Percentiles rank a stretch among this genome's conserved stretches.
Conservation (phyloP, 2,888 invertebrate genomes). For the Syrista parreyssii region DNA sequence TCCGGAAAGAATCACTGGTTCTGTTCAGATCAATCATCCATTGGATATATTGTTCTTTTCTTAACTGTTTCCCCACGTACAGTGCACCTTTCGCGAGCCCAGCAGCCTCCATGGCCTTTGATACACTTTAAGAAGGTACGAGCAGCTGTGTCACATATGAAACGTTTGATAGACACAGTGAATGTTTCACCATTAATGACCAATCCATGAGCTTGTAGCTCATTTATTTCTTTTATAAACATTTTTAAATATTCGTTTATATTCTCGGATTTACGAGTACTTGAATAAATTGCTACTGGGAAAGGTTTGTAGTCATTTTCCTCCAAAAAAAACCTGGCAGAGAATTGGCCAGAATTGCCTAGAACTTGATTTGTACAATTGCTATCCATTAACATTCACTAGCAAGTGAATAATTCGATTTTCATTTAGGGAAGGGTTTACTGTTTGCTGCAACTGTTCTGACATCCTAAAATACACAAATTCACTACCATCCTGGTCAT, state of each 20-base stretch:
- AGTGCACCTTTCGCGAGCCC: slow-evolving; percentile 21
- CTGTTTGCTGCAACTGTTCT: rapidly evolving
- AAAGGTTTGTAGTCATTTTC: not conserved
- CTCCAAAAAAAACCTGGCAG: not conserved
- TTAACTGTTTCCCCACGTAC: not conserved
- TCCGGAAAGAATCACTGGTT: slow-evolving; percentile 18
- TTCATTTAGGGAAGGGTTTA: not conserved
- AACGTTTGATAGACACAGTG: slow-evolving; percentile 21
- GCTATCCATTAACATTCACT: not conserved
- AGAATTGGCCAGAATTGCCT: not conserved
- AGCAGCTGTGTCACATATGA: slow-evolving; percentile 31
- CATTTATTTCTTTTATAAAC: slow-evolving; percentile 24
- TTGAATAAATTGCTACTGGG: not conserved
- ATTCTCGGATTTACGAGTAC: not conserved
- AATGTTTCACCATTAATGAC: slow-evolving; percentile 17
- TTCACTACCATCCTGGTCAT: not conserved
- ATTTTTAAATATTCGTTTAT: not conserved
- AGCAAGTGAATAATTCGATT: not conserved
- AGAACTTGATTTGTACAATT: not conserved
- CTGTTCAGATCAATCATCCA: slow-evolving; percentile 7
- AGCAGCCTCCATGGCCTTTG: slow-evolving; percentile 18
- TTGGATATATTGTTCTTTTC: slow-evolving; percentile 11
- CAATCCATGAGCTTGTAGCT: slow-evolving; percentile 12
- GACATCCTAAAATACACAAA: not conserved
- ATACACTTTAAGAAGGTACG: slow-evolving; percentile 24